Base-by-base conservation (phyloP, 1,140 invertebrate genomes). In the Saccostrea echinata region DNA sequence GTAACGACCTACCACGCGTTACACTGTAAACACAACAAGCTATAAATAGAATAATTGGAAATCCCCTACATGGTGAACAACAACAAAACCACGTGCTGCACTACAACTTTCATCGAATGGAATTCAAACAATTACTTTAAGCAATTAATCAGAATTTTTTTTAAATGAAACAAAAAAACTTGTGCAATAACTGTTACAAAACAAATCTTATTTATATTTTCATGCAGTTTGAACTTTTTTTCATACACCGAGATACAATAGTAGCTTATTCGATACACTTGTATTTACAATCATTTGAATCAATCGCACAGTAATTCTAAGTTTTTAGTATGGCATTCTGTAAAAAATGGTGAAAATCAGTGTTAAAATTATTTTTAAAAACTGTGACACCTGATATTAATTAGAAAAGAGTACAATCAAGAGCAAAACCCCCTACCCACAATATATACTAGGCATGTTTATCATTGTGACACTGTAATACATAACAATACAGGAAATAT, bases 11-110 rank as follows among this genome's bases (percentile, higher is more conserved):
- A 2, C 24, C 24, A 71, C 27, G 64, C 64, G 24, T 71, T 71
- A 24, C 64, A 27, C 6, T 71, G 64, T 71, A 76, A 76, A 30
- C 64, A 71, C 68, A 76, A 27, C 13, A 16, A 8, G 30, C 68
- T 76, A 76, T 76, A 76, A 76, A 76, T 76, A 76, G 68, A 76
- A 76, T 13, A 6, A 76, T 11, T 33, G 68, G 68, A 76, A 76
- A 76, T 76, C 27, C 68, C 68, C 68, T 76, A 30, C 68, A 76
- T 9, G 24, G 68, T 30, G 27, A 71, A 76, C 27, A 76, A 76
- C 68, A 76, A 76, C 68, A 76, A 30, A 30, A 76, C 68, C 68
- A 76, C 68, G 9, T 76, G 68, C 11, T 12, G 68, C 68, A 76
- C 16, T 27, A 12, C 24, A 24, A 76, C 24, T 76, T 13, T 4